A percentile compares a stretch with the other conserved stretches of the same genome.
These are phyloP conservation scores for Cricetomys ansorgei DNA, from an alignment of 2,113 vertebrate genomes.

Conservation along the genomic window DNA sequence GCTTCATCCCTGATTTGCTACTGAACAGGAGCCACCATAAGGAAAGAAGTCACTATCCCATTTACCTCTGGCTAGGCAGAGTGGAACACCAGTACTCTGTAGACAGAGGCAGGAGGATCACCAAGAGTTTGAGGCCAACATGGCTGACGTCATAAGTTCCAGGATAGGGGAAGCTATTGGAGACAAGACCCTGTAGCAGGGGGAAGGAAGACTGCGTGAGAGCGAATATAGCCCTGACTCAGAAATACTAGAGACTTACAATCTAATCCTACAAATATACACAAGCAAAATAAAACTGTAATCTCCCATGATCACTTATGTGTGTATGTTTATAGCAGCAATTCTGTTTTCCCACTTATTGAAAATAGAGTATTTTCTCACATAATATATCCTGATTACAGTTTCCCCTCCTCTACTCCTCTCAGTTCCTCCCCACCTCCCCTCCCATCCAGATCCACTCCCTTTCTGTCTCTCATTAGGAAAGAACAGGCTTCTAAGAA, in stretches of 20 bases:
- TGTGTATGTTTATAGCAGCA: not conserved
- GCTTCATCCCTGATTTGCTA: not conserved
- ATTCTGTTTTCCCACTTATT: not conserved
- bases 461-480: not conserved
- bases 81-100: not conserved
- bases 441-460: not conserved
- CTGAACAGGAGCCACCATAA: not conserved
- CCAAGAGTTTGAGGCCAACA: not conserved
- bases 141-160: not conserved
- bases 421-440: not conserved
- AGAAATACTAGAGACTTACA: slow-evolving; percentile 5
- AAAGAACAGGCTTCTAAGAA: not conserved
- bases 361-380: not conserved
- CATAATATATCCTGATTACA: not conserved
- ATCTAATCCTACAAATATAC: not conserved
- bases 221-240: not conserved
- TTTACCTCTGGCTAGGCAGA: not conserved
- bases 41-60: not conserved
- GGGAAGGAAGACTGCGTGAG: not conserved
- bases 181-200: not conserved
- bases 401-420: not conserved
- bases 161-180: not conserved
- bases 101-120: not conserved
- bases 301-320: not conserved
- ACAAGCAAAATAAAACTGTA: slow-evolving; percentile 20